These are phyloP conservation scores for Ancistrus triradiatus DNA, from an alignment of 2,113 vertebrate genomes.

Conservation along the genomic window DNA sequence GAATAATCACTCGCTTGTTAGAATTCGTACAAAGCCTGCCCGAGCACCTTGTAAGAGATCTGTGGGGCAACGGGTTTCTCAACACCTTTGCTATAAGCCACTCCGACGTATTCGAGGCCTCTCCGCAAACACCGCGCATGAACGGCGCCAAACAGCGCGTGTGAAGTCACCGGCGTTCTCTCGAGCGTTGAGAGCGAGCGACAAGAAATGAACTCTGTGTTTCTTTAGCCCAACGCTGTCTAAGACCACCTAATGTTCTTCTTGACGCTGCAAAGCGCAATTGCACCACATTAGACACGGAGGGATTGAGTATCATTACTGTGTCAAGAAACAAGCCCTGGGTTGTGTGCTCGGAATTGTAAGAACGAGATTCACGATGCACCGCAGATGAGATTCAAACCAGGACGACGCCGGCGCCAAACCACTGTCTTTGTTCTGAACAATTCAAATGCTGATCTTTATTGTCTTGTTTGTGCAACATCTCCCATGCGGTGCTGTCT, in stretches of 20 bases:
- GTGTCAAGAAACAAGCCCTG: conserved; percentile 13
- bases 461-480: conserved; percentile 28
- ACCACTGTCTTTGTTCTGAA: conserved; percentile 15
- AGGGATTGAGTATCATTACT: conserved; percentile 8
- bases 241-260: conserved; percentile 20
- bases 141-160: conserved; percentile 31
- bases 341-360: conserved; percentile 11
- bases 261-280: conserved; percentile 2
- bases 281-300: neutral
- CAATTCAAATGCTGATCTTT: conserved; percentile 6
- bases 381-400: conserved; percentile 8
- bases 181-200: conserved; percentile 30
- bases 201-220: conserved; percentile 23
- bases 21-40: too few relatives aligned
- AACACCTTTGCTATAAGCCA: conserved; percentile 9
- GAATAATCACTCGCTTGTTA: too few relatives aligned
- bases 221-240: neutral
- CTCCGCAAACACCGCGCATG: conserved; percentile 24
- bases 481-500: conserved; percentile 4
- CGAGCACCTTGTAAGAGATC: neutral
- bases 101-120: neutral
- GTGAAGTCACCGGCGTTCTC: conserved; percentile 31
- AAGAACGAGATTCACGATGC: neutral
- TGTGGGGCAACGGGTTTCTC: neutral
- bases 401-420: conserved; percentile 6